These are phyloP conservation scores for Malacoctenus gilli DNA, from an alignment of 2,797 vertebrate species.

Conservation along the genomic window DNA sequence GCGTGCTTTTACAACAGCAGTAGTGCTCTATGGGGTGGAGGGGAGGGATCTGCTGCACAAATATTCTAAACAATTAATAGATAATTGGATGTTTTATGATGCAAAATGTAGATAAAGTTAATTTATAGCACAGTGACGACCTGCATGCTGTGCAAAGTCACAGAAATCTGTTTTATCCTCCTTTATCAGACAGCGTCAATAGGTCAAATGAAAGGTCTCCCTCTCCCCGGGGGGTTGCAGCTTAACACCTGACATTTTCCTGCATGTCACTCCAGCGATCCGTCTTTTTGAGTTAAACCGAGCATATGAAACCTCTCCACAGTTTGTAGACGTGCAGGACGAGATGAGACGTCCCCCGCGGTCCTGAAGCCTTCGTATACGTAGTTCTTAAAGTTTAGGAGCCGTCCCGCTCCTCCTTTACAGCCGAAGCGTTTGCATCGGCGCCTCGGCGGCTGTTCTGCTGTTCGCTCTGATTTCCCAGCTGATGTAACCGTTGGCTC, in stretches of 20 bases:
- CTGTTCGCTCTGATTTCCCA: slow-evolving; percentile 15
- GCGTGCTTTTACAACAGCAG: slow-evolving; percentile 7
- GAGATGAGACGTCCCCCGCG: too few relatives aligned
- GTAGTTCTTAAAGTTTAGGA: slow-evolving; percentile 12
- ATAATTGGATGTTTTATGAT: slow-evolving; percentile 10
- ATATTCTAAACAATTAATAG: slow-evolving; percentile 18
- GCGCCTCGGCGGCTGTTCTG: too few relatives aligned
- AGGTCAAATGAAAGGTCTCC: slow-evolving; percentile 53
- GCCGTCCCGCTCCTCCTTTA: too few relatives aligned
- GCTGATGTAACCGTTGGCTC: slow-evolving; percentile 15
- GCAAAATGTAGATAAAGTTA: slow-evolving; percentile 23
- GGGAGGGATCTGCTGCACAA: too few relatives aligned
- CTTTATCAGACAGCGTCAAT: slow-evolving; percentile 53
- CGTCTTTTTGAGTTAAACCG: slow-evolving; percentile 14
- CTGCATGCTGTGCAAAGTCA: slow-evolving; percentile 26
- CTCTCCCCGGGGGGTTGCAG: slow-evolving; percentile 12
- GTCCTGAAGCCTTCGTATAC: neutral
- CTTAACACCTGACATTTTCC: slow-evolving; percentile 34
- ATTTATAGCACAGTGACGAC: slow-evolving; percentile 25
- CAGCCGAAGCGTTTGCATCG: too few relatives aligned
- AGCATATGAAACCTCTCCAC: too few relatives aligned
- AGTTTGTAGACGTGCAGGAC: too few relatives aligned
- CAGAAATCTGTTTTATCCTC: slow-evolving; percentile 23
- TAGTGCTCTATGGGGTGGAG: neutral
- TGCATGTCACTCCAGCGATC: slow-evolving; percentile 9